Conservation (phyloP, 2,797 vertebrate genomes). For the Phalanger gymnotis region DNA sequence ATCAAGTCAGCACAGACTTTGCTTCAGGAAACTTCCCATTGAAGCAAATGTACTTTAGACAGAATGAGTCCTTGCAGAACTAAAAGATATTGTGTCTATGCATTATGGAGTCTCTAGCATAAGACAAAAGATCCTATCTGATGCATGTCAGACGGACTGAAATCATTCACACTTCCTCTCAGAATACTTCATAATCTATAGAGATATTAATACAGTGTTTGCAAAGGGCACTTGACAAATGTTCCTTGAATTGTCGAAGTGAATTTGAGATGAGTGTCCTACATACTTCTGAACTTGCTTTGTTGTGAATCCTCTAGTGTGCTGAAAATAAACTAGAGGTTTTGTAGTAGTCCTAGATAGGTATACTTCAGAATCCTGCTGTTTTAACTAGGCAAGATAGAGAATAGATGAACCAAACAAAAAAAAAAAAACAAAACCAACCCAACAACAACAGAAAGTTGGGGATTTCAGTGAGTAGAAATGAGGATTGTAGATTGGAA, state of each 20-base stretch:
- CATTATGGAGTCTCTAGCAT: neutral
- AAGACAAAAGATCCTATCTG: neutral
- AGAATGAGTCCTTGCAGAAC: slow-evolving; percentile 8
- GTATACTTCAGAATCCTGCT: neutral
- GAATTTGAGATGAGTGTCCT: neutral
- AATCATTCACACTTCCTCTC: neutral
- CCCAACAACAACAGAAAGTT: neutral
- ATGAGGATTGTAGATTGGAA: neutral
- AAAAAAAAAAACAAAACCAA: neutral
- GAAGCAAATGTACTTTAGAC: slow-evolving; percentile 47
- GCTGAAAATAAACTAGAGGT: neutral
- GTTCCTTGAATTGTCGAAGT: neutral
- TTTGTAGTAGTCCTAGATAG: neutral
- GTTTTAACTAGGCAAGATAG: neutral
- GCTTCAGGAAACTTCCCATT: neutral
- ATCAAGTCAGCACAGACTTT: slow-evolving; percentile 14
- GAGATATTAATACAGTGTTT: neutral
- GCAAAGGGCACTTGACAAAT: neutral
- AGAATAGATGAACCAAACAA: neutral
- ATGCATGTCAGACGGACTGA: neutral
- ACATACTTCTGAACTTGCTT: neutral
- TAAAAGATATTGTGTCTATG: neutral
- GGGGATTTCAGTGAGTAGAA: neutral
- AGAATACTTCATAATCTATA: neutral
- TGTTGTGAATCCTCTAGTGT: neutral